Percentiles rank a stretch among this genome's conserved stretches.
Conservation (phyloP, 1,140 invertebrate genomes). For the Papilio glaucus region DNA sequence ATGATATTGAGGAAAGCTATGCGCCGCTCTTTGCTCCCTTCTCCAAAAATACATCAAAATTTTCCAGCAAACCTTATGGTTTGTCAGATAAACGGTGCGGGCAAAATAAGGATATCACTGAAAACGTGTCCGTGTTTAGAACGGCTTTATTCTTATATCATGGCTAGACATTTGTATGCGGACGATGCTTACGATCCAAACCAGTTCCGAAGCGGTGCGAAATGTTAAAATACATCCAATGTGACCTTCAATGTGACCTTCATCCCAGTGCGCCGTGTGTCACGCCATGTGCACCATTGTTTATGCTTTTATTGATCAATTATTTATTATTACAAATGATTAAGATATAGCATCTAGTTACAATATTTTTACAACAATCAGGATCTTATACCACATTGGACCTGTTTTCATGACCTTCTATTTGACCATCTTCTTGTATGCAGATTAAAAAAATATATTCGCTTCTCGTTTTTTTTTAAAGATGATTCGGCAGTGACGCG, state of each 20-base stretch:
- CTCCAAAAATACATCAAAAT: no score
- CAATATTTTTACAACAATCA: no score
- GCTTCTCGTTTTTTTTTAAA: neutral
- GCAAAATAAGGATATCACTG: no score
- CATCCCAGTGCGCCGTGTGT: neutral
- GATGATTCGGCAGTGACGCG: neutral
- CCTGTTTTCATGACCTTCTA: no score
- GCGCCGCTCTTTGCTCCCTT: no score
- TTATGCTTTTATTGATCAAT: neutral
- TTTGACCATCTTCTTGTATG: no score
- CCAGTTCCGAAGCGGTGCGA: neutral
- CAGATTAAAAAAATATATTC: neutral
- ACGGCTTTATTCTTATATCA: neutral
- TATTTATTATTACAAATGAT: neutral
- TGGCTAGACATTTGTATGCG: slow-evolving; percentile 10
- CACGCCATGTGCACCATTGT: neutral
- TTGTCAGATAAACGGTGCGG: no score
- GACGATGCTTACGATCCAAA: neutral
- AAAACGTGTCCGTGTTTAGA: no score
- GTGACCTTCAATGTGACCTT: slow-evolving; percentile 11
- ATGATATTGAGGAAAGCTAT: no score
- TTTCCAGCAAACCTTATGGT: no score
- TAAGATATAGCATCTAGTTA: neutral
- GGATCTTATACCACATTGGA: no score
- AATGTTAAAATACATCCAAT: slow-evolving; percentile 9